Percentiles rank a stretch among this genome's conserved stretches.
Evolutionary conservation across 1,140 invertebrate species (phyloP).

Genomic region (Drosophila hydei): DNA sequence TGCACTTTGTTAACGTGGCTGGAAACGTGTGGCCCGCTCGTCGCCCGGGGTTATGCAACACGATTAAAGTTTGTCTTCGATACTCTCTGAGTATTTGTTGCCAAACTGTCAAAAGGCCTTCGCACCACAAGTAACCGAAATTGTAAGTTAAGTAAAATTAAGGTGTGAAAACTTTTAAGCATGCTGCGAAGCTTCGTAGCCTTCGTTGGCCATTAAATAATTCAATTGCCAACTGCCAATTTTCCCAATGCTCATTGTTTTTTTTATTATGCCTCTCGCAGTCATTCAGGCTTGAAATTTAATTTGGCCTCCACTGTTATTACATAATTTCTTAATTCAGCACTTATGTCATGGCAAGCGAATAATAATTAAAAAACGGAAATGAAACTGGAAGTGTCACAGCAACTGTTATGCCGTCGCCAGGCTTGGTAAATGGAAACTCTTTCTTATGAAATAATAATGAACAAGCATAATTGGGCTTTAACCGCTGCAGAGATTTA

Average conservation of each 20-base stretch:
- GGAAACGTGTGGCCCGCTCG: not conserved
- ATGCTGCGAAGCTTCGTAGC: not conserved
- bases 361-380: conserved; percentile 33
- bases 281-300: conserved; percentile 27
- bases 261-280: not conserved
- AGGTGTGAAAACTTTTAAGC: not conserved
- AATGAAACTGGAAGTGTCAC: not conserved
- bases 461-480: conserved; percentile 36
- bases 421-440: not conserved
- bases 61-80: conserved; percentile 28
- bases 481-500: conserved; percentile 17
- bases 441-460: conserved; percentile 26
- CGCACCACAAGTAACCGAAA: not conserved
- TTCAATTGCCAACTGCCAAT: not conserved
- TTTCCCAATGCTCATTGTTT: not conserved
- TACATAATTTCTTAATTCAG: conserved; percentile 41
- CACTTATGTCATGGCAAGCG: conserved; percentile 22
- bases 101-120: conserved; percentile 8
- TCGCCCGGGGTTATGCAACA: not conserved
- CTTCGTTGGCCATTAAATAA: not conserved
- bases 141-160: not conserved
- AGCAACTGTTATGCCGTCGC: not conserved
- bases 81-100: conserved; percentile 27
- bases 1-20: conserved; percentile 5
- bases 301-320: conserved; percentile 18